Evolutionary conservation across 35 echinoderm and acorn worm species (phyloP).

Genomic region (Chiridota heheva): DNA sequence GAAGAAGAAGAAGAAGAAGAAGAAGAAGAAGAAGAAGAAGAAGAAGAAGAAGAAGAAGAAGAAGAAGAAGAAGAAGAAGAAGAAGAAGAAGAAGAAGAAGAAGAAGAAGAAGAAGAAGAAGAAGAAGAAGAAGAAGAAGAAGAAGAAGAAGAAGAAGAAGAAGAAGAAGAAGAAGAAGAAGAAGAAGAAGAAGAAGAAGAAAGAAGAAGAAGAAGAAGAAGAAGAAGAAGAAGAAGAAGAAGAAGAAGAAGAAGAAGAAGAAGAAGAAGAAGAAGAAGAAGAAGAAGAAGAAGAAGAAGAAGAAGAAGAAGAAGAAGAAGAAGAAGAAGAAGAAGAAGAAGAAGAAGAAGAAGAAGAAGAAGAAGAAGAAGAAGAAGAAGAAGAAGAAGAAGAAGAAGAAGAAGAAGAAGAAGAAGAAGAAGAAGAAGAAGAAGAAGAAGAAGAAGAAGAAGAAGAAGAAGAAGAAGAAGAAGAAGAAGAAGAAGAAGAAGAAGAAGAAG

Average conservation of each 20-base stretch:
- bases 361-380: no score
- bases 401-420: no score
- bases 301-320: constrained; percentile 9
- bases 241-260: constrained; percentile 8
- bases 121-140: neutral
- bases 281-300: neutral
- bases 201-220: constrained; percentile 9
- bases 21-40: neutral
- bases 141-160: neutral
- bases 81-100: neutral
- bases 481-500: no score
- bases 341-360: neutral
- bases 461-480: no score
- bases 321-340: neutral
- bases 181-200: constrained; percentile 8
- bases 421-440: no score
- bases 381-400: no score
- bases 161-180: constrained; percentile 9
- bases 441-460: no score
- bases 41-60: constrained; percentile 3
- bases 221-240: constrained; percentile 8
- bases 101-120: neutral
- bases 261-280: neutral
- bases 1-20: constrained; percentile 8
- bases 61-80: constrained; percentile 9